phyloP scores from a whole-genome alignment of 2,797 vertebrate genomes.

The Cygnus olor region DNA sequence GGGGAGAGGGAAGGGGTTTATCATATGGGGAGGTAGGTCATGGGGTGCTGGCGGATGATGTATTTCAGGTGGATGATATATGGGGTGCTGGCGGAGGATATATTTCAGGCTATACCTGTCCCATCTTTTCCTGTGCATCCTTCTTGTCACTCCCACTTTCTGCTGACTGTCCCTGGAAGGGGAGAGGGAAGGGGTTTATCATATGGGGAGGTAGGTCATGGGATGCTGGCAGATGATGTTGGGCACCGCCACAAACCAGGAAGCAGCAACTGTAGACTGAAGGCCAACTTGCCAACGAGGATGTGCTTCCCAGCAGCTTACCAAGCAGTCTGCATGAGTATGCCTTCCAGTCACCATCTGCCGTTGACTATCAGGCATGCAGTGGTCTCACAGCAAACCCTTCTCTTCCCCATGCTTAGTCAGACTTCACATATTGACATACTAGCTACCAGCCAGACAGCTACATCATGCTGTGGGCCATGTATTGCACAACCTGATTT shows the following conservation, averaged over 20 bases:
- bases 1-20: background rate
- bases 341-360: background rate
- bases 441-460: background rate
- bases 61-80: too few species aligned
- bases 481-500: background rate
- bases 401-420: background rate
- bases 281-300: background rate
- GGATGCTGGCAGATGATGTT: background rate
- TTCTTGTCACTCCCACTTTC: background rate
- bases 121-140: background rate
- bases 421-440: background rate
- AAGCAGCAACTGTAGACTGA: rapidly evolving
- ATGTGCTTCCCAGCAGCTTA: background rate
- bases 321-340: background rate
- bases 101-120: background rate
- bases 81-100: background rate
- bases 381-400: background rate
- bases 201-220: background rate
- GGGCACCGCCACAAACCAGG: background rate
- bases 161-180: background rate
- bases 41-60: background rate
- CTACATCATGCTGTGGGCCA: background rate
- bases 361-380: background rate
- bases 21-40: background rate
- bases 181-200: background rate